Evolutionary conservation across 2,888 invertebrate genomes (phyloP).

Genomic region (Argyresthia albistria): DNA sequence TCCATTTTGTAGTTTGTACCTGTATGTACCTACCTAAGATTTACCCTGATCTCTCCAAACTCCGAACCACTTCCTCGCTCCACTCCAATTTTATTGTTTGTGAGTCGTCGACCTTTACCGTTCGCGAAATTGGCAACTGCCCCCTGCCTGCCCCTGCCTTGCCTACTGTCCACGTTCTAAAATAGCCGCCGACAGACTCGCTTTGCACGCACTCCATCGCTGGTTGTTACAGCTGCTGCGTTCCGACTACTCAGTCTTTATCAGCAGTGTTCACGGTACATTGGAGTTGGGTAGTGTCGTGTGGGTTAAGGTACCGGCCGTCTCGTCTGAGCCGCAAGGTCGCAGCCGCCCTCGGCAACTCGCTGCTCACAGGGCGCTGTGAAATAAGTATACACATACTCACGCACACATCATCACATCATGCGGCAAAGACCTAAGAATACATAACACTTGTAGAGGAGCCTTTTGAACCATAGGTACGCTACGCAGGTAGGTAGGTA

Average conservation of each 20-base stretch:
- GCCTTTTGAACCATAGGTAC: too few relatives aligned
- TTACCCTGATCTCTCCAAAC: too few relatives aligned
- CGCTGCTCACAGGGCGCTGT: neutral
- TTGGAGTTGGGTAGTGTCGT: neutral
- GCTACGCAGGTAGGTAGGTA: too few relatives aligned
- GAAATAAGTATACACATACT: too few relatives aligned
- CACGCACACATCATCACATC: too few relatives aligned
- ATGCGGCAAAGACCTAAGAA: too few relatives aligned
- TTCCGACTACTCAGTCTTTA: too few relatives aligned
- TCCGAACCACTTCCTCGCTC: too few relatives aligned
- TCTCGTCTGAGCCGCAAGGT: conserved; percentile 57
- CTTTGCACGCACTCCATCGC: neutral
- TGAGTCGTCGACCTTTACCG: conserved; percentile 3
- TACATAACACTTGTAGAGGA: too few relatives aligned
- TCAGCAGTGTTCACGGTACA: neutral
- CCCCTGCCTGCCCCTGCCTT: neutral
- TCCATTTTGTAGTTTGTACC: too few relatives aligned
- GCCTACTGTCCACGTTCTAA: neutral
- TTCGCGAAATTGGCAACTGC: neutral
- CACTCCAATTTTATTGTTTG: too few relatives aligned
- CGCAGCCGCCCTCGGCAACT: conserved; percentile 18
- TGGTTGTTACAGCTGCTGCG: neutral
- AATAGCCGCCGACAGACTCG: neutral
- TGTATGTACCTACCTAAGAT: too few relatives aligned
- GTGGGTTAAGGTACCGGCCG: neutral